Evolutionary conservation across 2,113 vertebrate species (phyloP).

Genomic region (Dromaius novaehollandiae): DNA sequence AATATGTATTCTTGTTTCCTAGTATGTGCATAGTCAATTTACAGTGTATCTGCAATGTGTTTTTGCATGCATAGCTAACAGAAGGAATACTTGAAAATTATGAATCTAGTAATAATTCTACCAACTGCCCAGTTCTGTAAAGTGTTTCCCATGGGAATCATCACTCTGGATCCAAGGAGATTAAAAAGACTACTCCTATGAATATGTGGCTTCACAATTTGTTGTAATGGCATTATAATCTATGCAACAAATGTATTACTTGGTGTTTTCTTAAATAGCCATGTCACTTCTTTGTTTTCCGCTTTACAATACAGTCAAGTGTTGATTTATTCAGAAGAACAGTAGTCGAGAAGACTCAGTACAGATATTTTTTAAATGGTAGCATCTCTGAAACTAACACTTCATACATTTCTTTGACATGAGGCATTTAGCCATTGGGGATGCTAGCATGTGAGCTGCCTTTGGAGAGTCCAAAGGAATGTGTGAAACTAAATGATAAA

Average conservation of each 20-base stretch:
- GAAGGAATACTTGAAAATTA: not conserved
- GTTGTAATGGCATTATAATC: not conserved
- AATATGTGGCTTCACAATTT: not conserved
- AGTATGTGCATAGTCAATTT: not conserved
- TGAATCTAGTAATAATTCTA: not conserved
- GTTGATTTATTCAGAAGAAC: not conserved
- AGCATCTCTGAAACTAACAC: not conserved
- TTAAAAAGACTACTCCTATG: not conserved
- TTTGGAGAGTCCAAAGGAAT: not conserved
- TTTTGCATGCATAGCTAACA: not conserved
- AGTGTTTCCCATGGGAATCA: conserved; percentile 1
- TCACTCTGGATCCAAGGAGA: not conserved
- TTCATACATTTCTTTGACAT: not conserved
- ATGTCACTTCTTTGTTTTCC: not conserved
- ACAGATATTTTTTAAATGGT: not conserved
- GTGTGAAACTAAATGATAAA: not conserved
- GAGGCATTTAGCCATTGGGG: not conserved
- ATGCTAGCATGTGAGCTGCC: not conserved
- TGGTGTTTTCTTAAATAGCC: accelerated
- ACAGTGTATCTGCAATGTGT: not conserved
- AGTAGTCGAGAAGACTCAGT: not conserved
- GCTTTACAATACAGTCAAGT: not conserved
- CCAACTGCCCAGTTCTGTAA: not conserved
- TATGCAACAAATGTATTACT: accelerated
- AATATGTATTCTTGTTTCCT: not conserved